Percentiles rank a stretch among this genome's conserved stretches.
These are phyloP conservation scores for Poecilia wingei DNA, from an alignment of 2,797 vertebrate species.

Conservation along the genomic window DNA sequence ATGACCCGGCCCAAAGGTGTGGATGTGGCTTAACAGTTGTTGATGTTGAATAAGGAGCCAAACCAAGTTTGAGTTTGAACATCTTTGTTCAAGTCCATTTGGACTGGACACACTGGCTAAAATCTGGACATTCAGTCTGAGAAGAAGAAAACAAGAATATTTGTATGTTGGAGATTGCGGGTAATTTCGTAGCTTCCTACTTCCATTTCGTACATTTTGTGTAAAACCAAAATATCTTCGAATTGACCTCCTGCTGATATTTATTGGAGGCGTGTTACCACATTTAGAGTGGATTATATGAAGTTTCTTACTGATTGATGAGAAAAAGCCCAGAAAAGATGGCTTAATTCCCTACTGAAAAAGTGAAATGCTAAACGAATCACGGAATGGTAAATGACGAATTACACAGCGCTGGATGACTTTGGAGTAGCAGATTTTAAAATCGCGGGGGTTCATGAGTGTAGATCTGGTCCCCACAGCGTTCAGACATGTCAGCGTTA, in stretches of 20 bases:
- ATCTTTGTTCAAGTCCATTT: neutral
- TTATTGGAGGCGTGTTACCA: neutral
- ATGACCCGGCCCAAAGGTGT: neutral
- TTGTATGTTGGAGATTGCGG: too few species aligned
- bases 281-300: neutral
- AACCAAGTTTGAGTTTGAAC: neutral
- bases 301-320: neutral
- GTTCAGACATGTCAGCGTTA: too few species aligned
- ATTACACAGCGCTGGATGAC: neutral
- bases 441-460: too few species aligned
- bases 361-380: neutral
- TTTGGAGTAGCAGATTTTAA: too few species aligned
- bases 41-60: neutral
- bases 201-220: neutral
- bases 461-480: too few species aligned
- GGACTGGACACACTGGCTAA: neutral
- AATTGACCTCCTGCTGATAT: neutral
- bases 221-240: neutral
- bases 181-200: neutral
- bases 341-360: neutral
- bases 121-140: too few species aligned
- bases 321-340: neutral
- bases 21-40: neutral
- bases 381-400: neutral
- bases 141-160: too few species aligned